A percentile compares a stretch with the other conserved stretches of the same genome.
Evolutionary conservation across 1,140 invertebrate species (phyloP).

Genomic region (Triops longicaudatus): DNA sequence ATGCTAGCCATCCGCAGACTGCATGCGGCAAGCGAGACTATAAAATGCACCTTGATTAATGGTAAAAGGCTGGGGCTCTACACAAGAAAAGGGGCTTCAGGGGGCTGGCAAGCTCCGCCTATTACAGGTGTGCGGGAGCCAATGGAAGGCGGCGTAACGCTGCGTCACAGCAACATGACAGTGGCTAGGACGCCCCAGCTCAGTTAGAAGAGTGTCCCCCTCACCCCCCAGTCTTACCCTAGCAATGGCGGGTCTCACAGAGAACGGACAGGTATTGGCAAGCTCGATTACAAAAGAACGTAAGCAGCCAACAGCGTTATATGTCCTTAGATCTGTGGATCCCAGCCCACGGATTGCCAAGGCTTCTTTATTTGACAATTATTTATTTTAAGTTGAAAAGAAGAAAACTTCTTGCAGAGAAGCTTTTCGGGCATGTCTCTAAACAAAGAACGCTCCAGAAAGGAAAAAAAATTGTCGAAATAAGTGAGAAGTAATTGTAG

Average conservation of each 20-base stretch:
- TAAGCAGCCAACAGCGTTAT: slow-evolving; percentile 12
- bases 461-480: too few relatives aligned
- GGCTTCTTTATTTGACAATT: not conserved
- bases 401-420: too few relatives aligned
- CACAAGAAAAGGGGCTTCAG: not conserved
- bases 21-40: slow-evolving; percentile 10
- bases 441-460: too few relatives aligned
- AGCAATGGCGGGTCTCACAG: not conserved
- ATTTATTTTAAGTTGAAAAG: not conserved
- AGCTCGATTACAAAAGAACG: slow-evolving; percentile 15
- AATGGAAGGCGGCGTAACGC: slow-evolving; percentile 1
- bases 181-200: not conserved
- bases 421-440: too few relatives aligned
- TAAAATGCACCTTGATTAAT: slow-evolving; percentile 15
- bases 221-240: not conserved
- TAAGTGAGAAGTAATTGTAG: too few relatives aligned
- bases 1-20: slow-evolving; percentile 3
- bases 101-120: not conserved
- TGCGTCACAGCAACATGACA: not conserved
- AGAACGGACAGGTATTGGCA: not conserved
- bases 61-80: slow-evolving; percentile 13
- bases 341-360: not conserved
- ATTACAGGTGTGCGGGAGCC: slow-evolving; percentile 3
- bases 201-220: not conserved
- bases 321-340: not conserved